Percentiles rank a stretch among this genome's conserved stretches.
phyloP scores from a whole-genome alignment of 2,113 vertebrate species.

The Xiphias gladius region DNA sequence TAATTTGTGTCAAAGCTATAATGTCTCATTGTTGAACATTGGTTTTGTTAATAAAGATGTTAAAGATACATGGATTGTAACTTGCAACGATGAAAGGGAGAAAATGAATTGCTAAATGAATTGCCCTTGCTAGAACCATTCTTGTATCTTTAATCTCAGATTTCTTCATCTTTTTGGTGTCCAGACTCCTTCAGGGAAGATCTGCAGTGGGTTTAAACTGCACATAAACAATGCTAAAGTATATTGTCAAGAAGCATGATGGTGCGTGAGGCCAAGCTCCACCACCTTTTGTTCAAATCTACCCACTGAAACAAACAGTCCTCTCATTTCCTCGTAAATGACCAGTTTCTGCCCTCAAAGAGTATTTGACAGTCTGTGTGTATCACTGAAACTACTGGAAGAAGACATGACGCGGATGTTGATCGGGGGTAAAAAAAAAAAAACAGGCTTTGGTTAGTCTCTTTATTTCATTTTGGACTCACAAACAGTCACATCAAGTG shows the following conservation, averaged over 20 bases:
- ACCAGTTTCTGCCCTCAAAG: slow-evolving; percentile 26
- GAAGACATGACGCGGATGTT: slow-evolving; percentile 48
- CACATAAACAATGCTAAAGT: slow-evolving; percentile 36
- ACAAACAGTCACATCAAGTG: slow-evolving; percentile 21
- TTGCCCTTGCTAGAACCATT: background rate
- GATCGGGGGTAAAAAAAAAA: slow-evolving; percentile 40
- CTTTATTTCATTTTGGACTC: slow-evolving; percentile 17
- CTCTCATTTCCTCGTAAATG: slow-evolving; percentile 61
- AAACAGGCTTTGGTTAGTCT: slow-evolving; percentile 6
- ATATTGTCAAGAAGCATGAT: slow-evolving; percentile 24
- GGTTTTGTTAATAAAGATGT: background rate
- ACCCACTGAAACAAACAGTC: slow-evolving; percentile 55
- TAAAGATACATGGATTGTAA: background rate
- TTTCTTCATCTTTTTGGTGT: background rate
- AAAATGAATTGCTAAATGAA: background rate
- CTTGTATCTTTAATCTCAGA: background rate
- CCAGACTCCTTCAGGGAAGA: background rate
- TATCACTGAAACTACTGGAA: slow-evolving; percentile 49
- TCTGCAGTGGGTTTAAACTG: slow-evolving; percentile 21
- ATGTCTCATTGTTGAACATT: background rate
- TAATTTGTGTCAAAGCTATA: background rate
- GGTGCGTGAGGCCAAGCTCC: slow-evolving; percentile 47
- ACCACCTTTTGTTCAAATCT: slow-evolving; percentile 60
- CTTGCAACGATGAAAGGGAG: background rate
- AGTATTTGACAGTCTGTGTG: slow-evolving; percentile 34